Conservation (phyloP, 2,113 vertebrate species). For the Camelus bactrianus region DNA sequence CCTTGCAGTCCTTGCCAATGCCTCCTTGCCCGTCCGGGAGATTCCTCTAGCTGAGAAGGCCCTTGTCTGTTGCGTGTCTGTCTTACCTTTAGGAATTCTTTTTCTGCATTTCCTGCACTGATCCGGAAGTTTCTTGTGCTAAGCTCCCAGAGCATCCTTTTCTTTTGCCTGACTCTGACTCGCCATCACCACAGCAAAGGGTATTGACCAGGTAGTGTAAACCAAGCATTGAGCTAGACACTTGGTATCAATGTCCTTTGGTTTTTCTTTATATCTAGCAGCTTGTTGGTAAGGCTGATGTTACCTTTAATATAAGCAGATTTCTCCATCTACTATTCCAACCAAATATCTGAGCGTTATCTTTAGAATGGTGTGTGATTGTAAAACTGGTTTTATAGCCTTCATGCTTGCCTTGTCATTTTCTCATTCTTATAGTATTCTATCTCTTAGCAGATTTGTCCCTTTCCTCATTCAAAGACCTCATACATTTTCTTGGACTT, state of each 20-base stretch:
- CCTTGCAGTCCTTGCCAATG: background rate
- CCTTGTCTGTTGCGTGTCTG: background rate
- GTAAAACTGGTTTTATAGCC: background rate
- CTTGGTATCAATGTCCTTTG: background rate
- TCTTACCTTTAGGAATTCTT: background rate
- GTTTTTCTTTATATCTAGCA: background rate
- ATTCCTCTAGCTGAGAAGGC: background rate
- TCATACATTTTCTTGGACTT: background rate
- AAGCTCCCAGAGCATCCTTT: background rate
- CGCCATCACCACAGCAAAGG: background rate
- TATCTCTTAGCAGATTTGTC: background rate
- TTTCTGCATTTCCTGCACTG: background rate
- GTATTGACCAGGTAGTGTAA: background rate
- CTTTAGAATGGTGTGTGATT: background rate
- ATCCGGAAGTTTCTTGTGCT: background rate
- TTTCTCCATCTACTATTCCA: background rate
- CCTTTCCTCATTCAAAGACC: background rate
- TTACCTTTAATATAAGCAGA: background rate
- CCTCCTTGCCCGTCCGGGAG: background rate
- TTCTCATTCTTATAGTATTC: background rate
- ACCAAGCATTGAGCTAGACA: background rate
- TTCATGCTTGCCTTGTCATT: background rate
- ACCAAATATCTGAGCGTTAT: background rate
- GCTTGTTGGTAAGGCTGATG: background rate
- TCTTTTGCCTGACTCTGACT: background rate